These are phyloP conservation scores for Aspiorhynchus laticeps DNA, from an alignment of 2,113 vertebrate genomes.

Conservation along the genomic window DNA sequence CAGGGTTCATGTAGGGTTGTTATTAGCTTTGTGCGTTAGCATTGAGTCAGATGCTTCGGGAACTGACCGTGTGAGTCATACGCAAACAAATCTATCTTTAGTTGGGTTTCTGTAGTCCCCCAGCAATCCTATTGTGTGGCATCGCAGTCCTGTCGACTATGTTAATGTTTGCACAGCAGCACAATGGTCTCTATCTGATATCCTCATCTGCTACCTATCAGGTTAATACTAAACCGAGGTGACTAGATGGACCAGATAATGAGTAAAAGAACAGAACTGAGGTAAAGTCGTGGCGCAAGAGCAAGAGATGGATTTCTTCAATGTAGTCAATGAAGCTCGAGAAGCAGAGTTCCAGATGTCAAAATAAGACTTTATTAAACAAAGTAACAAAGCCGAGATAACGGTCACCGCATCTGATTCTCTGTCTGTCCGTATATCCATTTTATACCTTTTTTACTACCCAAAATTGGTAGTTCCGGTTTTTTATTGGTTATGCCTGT, in stretches of 20 bases:
- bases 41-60: slow-evolving; percentile 36
- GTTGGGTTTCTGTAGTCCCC: slow-evolving; percentile 34
- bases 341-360: too few species aligned
- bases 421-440: too few species aligned
- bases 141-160: slow-evolving; percentile 4
- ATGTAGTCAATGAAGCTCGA: too few species aligned
- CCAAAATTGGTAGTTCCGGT: too few species aligned
- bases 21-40: slow-evolving; percentile 29
- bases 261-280: not conserved
- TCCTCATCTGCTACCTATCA: slow-evolving; percentile 25
- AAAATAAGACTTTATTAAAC: too few species aligned
- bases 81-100: slow-evolving; percentile 43
- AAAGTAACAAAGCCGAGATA: too few species aligned
- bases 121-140: slow-evolving; percentile 39
- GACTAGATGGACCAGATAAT: slow-evolving; percentile 26
- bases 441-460: too few species aligned
- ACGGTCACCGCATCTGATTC: too few species aligned
- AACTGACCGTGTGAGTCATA: slow-evolving; percentile 40
- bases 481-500: too few species aligned
- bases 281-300: too few species aligned
- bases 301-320: too few species aligned
- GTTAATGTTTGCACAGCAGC: slow-evolving; percentile 38
- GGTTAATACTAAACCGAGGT: slow-evolving; percentile 39
- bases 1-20: slow-evolving; percentile 33
- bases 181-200: slow-evolving; percentile 41